These are phyloP conservation scores for Rhagonycha fulva DNA, from an alignment of 2,888 invertebrate species.

Conservation along the genomic window DNA sequence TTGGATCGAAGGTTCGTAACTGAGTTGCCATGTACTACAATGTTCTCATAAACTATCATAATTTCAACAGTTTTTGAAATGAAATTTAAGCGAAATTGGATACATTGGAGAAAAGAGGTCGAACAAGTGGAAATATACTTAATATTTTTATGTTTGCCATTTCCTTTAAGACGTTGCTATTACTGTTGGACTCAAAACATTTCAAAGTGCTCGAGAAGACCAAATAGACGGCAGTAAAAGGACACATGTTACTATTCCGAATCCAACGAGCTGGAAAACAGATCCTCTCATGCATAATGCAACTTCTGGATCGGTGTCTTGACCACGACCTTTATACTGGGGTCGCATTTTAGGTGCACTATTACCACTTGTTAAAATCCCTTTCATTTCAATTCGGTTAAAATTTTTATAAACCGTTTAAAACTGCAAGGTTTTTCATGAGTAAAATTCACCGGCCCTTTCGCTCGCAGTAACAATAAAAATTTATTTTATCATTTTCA, in stretches of 20 bases:
- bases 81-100: not conserved
- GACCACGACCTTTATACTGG: conserved; percentile 46
- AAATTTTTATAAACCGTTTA: conserved; percentile 9
- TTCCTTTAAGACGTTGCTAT: conserved; percentile 20
- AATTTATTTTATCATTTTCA: not conserved
- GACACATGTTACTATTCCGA: conserved; percentile 42
- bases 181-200: conserved; percentile 27
- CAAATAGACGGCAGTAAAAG: conserved; percentile 37
- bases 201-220: conserved; percentile 29
- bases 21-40: too few species aligned
- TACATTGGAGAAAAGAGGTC: not conserved
- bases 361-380: conserved; percentile 19
- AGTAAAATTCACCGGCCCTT: not conserved
- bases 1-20: too few species aligned
- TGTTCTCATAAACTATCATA: too few species aligned
- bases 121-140: not conserved
- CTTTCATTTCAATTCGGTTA: conserved; percentile 7
- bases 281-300: conserved; percentile 48
- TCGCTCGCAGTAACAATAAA: not conserved
- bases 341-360: conserved; percentile 34
- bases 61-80: too few species aligned
- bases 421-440: not conserved
- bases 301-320: conserved; percentile 45
- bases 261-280: conserved; percentile 44
- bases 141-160: conserved; percentile 23